Percentiles rank a stretch among this genome's conserved stretches.
These are phyloP conservation scores for Hyles euphorbiae DNA, from an alignment of 1,140 invertebrate species.

Conservation along the genomic window DNA sequence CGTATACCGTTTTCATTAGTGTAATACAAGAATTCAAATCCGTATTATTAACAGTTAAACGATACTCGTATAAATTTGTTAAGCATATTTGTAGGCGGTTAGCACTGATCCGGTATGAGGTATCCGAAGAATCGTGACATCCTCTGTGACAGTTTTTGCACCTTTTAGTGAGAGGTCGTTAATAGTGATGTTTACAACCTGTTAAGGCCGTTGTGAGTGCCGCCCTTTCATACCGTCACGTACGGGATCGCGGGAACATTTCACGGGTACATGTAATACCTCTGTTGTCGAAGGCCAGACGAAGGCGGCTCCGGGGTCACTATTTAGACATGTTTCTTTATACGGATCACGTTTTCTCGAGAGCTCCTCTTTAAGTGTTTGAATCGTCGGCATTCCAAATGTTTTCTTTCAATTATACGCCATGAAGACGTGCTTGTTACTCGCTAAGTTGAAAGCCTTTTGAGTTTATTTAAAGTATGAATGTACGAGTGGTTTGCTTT, in stretches of 20 bases:
- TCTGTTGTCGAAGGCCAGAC: slow-evolving; percentile 45
- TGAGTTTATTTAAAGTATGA: slow-evolving; percentile 8
- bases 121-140: slow-evolving; percentile 25
- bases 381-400: slow-evolving; percentile 47
- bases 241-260: slow-evolving; percentile 41
- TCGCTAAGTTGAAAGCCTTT: slow-evolving; percentile 14
- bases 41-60: neutral
- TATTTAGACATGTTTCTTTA: slow-evolving; percentile 38
- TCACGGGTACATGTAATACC: slow-evolving; percentile 45
- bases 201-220: slow-evolving; percentile 39
- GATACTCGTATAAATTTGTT: slow-evolving; percentile 4
- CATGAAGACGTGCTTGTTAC: slow-evolving; percentile 35
- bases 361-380: slow-evolving; percentile 47
- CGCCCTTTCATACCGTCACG: slow-evolving; percentile 62
- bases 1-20: no score
- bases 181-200: slow-evolving; percentile 70
- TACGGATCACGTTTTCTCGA: slow-evolving; percentile 62
- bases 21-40: no score
- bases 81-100: slow-evolving; percentile 3
- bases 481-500: slow-evolving; percentile 3
- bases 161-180: slow-evolving; percentile 49
- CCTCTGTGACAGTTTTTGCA: slow-evolving; percentile 42
- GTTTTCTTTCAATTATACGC: slow-evolving; percentile 54
- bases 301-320: slow-evolving; percentile 17
- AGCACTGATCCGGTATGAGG: slow-evolving; percentile 9